Evolutionary conservation across 37 sponge, comb jelly and placozoan species (phyloP).

Genomic region (Halisarca cf. caerulea): DNA sequence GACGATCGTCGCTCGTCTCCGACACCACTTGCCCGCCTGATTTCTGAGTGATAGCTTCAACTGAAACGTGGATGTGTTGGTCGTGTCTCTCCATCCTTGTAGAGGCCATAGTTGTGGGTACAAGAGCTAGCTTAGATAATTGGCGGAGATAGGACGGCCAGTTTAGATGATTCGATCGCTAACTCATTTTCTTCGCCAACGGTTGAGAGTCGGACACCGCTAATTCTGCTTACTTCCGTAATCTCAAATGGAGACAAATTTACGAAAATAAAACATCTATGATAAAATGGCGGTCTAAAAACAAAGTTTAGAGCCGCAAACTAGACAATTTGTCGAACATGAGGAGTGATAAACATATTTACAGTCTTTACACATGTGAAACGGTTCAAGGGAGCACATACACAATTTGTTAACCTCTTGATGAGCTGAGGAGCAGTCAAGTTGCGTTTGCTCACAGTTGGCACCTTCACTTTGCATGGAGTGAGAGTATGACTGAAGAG

Average conservation of each 20-base stretch:
- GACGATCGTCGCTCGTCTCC: neutral
- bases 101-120: neutral
- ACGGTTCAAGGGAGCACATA: neutral
- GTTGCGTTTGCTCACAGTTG: too few relatives aligned
- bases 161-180: neutral
- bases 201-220: too few relatives aligned
- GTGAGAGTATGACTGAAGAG: too few relatives aligned
- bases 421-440: too few relatives aligned
- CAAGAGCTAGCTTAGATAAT: neutral
- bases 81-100: neutral
- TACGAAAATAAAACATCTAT: neutral
- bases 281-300: neutral
- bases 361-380: conserved; percentile 16
- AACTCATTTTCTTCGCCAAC: neutral
- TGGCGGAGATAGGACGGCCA: neutral
- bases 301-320: neutral
- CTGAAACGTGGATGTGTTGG: neutral
- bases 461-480: too few relatives aligned
- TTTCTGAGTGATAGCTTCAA: neutral
- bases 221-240: neutral
- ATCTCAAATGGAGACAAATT: neutral
- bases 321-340: neutral
- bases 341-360: conserved; percentile 13
- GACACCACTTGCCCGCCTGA: neutral
- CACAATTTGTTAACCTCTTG: too few relatives aligned